Evolutionary conservation across 2,888 invertebrate genomes (phyloP), one percentile per base, ranked within the genome.

Genomic region (Harmothoe impar): DNA sequence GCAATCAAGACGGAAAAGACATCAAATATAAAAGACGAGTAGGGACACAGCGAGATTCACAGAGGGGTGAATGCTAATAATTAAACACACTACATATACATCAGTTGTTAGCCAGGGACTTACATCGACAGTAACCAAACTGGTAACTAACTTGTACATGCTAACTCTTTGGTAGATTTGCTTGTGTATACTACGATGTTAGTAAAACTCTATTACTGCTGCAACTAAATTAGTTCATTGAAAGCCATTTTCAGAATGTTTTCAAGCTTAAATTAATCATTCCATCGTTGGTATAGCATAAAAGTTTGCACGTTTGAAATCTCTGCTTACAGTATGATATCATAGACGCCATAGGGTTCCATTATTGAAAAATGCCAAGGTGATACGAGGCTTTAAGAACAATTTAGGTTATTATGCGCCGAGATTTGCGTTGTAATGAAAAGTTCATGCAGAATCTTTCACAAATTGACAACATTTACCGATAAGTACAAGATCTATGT

Each of bases 101-200:
- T 33, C 43, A 81, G 31, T 20, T 43, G 81, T 81, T 81, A 81
- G 43, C 33, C 43, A 20, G 81, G 81, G 35, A 33, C 81, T 81
- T 81, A 81, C 81, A 81, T 33, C 43, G 15, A 81, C 81, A 43
- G 81, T 81, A 81, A 81, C 81, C 43, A 81, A 81, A 33, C 43
- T 81, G 81, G 81, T 81, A 81, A 81, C 81, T 81, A 81, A 81
- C 81, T 81, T 81, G 86, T 86, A 86, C 86, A 86, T 86, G 86
- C 86, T 86, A 86, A 86, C 86, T 52, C 86, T 54, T 86, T 86
- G 86, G 86, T 86, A 86, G 81, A 81, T 81, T 81, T 81, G 35
- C 81, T 35, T 81, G 23, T 33, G 81, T 43, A 1, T 17, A 81
- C 81, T 81, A 81, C 25, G 0, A 43, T 33, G 81, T 81, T 81